These are phyloP conservation scores for Phaenicophaeus curvirostris DNA, from an alignment of 2,797 vertebrate genomes.

Conservation along the genomic window DNA sequence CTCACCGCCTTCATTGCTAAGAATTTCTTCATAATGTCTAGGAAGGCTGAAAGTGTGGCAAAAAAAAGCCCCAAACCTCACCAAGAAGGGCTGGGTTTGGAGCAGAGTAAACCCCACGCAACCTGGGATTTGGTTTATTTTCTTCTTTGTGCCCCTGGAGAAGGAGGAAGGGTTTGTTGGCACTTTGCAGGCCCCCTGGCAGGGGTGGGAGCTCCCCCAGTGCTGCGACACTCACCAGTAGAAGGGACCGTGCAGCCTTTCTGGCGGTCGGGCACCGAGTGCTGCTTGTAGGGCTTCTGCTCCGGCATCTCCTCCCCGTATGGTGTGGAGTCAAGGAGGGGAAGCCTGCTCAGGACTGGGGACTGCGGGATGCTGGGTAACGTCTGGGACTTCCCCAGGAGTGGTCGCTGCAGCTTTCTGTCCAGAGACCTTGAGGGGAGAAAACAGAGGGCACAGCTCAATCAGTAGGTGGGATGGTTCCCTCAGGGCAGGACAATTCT, in stretches of 20 bases:
- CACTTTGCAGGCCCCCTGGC: neutral
- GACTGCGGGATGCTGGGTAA: conserved; percentile 95
- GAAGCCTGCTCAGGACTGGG: conserved; percentile 83
- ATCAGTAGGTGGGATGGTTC: neutral
- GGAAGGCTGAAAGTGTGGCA: neutral
- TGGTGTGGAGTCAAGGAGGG: conserved; percentile 60
- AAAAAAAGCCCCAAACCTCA: neutral
- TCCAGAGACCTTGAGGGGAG: conserved; percentile 84
- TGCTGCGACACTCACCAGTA: conserved; percentile 75
- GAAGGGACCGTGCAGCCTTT: conserved; percentile 87
- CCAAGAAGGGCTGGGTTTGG: neutral
- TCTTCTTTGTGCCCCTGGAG: neutral
- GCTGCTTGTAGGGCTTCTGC: conserved; percentile 64
- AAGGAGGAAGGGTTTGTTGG: neutral
- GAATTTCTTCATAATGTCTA: no score
- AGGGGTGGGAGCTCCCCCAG: rapidly evolving
- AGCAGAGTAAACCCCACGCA: neutral
- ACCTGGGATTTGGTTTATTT: no score
- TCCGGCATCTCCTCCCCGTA: conserved; percentile 58
- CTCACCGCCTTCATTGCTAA: no score
- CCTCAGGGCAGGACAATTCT: neutral
- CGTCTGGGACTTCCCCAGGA: conserved; percentile 88
- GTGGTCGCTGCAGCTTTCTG: conserved; percentile 86
- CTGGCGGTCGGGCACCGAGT: conserved; percentile 55
- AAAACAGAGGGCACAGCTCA: neutral